Base-by-base conservation (phyloP, 2,888 invertebrate genomes). In the Nemapogon koenigi region DNA sequence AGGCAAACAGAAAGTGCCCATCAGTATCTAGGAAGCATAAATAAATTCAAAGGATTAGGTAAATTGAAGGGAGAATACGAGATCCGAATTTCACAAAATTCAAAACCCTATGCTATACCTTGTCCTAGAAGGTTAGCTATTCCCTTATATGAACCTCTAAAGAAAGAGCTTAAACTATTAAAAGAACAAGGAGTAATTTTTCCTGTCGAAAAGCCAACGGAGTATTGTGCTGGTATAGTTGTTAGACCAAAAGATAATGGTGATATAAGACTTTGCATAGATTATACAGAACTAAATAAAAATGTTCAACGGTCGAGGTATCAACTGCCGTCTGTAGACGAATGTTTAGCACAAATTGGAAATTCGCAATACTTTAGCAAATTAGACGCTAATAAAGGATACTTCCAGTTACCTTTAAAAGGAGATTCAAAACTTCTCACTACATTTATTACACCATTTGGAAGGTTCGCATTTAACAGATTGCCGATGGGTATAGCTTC, bases 381-480 rank as follows among this genome's bases (percentile, higher is more conserved):
- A 38, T 38, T 42, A 30, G 44, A 42, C 37, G 41, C 41, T 4
- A 43, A 39, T 6, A 40, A 43, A n/a, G 39, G 45, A 2, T 43
- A 43, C 36, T 29, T 26, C 22, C 43, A 43, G 17, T 35, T 39
- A 14, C 15, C n/a, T 7, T 13, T 45, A 7, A 33, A 37, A 11
- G 35, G 39, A 10, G 41, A 43, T 16, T 25, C 16, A 14, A 31
- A 40, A 7, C n/a, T 31, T 16, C 25, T 43, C 2, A 45, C 45
- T 4, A 45, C 45, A 8, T 30, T 44, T 33, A 41, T 43, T 25
- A 40, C 40, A 25, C 45, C 45, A n/a, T 45, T 43, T 39, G 41
- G 45, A 16, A 38, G 45, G n/a, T 45, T 37, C 38, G 22, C 41
- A 17, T 45, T 43, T 18, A 45, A 42, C 8, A 37, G 40, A 11